phyloP scores from a whole-genome alignment of 92 coral and sea anemone genomes.

The Porites cylindrica region DNA sequence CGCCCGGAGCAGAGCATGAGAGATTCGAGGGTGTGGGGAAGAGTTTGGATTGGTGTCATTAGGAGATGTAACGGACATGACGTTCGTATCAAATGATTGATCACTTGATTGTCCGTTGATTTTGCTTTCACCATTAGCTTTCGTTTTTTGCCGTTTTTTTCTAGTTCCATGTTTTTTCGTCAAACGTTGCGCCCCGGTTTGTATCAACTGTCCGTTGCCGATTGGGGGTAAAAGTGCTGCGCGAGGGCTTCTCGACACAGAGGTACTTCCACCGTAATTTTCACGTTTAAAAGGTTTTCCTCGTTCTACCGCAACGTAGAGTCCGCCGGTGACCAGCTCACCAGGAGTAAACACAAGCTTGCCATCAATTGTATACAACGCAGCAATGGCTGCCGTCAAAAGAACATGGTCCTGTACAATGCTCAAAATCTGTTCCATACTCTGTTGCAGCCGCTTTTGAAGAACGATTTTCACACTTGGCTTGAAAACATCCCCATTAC shows the following conservation, averaged over 20 bases:
- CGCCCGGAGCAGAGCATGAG: not conserved
- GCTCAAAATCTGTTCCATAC: slow-evolving; percentile 62
- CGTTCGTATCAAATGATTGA: slow-evolving; percentile 23
- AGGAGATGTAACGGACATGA: not conserved
- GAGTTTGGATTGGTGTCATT: not conserved
- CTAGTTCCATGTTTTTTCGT: not conserved
- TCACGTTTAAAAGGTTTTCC: slow-evolving; percentile 60
- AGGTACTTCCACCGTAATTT: slow-evolving; percentile 39
- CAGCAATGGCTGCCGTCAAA: slow-evolving; percentile 46
- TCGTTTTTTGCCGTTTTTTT: slow-evolving; percentile 5
- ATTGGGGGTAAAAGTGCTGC: slow-evolving; percentile 30
- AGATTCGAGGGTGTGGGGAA: slow-evolving; percentile 10
- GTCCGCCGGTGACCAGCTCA: slow-evolving; percentile 34
- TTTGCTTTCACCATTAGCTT: slow-evolving; percentile 7
- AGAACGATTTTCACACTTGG: slow-evolving; percentile 60
- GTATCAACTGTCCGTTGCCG: slow-evolving; percentile 45
- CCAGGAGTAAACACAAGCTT: slow-evolving; percentile 29
- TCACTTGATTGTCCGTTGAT: not conserved
- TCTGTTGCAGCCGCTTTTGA: slow-evolving; percentile 41
- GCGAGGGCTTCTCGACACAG: not conserved
- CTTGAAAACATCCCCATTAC: slow-evolving; percentile 62
- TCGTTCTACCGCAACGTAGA: slow-evolving; percentile 73
- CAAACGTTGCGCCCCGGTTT: not conserved
- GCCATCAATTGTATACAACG: slow-evolving; percentile 57
- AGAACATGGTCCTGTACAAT: slow-evolving; percentile 59